Evolutionary conservation across 2,797 vertebrate genomes (phyloP), one percentile per base, ranked within the genome.

Genomic region (Capromys pilorides): DNA sequence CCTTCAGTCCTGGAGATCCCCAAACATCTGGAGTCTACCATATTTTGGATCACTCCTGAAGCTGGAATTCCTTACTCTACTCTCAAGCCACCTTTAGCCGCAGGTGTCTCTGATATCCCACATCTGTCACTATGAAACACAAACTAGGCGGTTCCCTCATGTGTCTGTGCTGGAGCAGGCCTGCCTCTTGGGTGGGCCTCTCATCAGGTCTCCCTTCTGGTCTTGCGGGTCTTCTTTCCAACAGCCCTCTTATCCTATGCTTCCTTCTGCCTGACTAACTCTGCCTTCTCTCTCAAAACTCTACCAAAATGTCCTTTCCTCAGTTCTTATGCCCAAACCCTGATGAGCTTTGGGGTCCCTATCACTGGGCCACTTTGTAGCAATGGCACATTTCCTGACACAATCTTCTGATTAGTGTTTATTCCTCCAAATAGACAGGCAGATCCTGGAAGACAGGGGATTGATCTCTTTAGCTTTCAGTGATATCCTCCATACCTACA

Each of bases 141-240:
- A 36, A 19, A 13, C 24, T 10, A 71, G 54, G 31, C 39, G 57
- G 18, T 54, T 33, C 9, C 18, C 19, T 19, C 1, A 28, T 2
- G 41, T 64, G 21, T 73, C 71, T 62, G 3, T 1, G 11, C 33
- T 12, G 10, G 26, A 28, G n/a, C 24, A 11, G 69, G 5, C 10
- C 61, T 51, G n/a, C 2, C 1, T 26, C 33, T 8, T 4, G 1
- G 1, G 5, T 14, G 18, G 33, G 36, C 21, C 24, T 49, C 36
- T n/a, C 21, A 31, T 13, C 2, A 3, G 19, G 12, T 33, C 26
- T 62, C n/a, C 51, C 18, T 71, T n/a, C 45, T 39, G 64, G 9
- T 3, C 45, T 49, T 11, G 0, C 2, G 51, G 14, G 14, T 11
- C 6, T 4, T 49, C 41, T 66, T 87, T 21, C 26, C 26, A 10